phyloP scores from a whole-genome alignment of 2,888 invertebrate species.

The Conistra vaccinii region DNA sequence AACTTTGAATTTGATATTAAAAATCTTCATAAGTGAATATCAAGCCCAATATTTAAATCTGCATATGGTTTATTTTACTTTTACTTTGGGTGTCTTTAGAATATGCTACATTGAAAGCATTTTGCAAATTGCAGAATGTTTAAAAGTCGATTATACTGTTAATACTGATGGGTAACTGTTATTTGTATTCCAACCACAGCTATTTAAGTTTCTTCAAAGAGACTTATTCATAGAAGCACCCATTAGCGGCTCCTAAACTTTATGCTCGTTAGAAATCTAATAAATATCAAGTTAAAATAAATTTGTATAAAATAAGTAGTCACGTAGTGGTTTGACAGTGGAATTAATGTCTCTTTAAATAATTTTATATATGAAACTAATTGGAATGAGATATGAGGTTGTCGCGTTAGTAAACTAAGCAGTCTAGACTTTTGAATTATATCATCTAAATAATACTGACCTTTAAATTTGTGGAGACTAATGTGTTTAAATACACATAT shows the following conservation, averaged over 20 bases:
- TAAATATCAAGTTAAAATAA: constrained; percentile 31
- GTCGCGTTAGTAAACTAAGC: neutral
- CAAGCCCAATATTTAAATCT: neutral
- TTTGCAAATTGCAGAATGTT: neutral
- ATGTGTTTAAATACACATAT: neutral
- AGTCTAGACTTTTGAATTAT: constrained; percentile 9
- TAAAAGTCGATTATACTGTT: neutral
- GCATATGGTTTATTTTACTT: neutral
- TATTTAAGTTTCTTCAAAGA: neutral
- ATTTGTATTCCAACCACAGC: neutral
- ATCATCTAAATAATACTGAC: neutral
- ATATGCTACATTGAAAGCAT: no score
- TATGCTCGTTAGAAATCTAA: constrained; percentile 10
- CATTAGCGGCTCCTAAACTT: neutral
- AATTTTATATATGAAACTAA: constrained; percentile 31
- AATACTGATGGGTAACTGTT: neutral
- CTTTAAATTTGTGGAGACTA: neutral
- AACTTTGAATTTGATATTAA: constrained; percentile 16
- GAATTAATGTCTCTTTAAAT: constrained; percentile 29
- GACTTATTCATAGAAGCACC: neutral
- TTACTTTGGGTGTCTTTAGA: neutral
- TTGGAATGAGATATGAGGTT: constrained; percentile 33
- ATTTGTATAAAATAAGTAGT: constrained; percentile 26
- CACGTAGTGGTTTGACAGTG: constrained; percentile 7
- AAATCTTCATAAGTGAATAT: neutral